Base-by-base conservation (phyloP, 1,140 invertebrate species). In the Drosophila ercepeae region DNA sequence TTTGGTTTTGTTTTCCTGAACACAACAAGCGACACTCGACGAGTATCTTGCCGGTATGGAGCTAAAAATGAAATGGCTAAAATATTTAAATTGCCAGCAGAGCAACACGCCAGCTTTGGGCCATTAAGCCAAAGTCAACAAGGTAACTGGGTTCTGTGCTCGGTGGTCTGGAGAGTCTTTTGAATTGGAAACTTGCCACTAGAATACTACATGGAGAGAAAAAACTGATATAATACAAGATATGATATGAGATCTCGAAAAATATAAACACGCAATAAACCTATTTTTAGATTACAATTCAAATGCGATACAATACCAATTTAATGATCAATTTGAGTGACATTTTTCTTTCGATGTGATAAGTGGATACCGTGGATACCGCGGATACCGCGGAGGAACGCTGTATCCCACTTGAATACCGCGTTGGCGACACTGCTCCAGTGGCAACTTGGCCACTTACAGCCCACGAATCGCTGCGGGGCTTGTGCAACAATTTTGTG, bases 41-140 rank as follows among this genome's bases (percentile, higher is more conserved):
- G 32, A 77, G 49, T 34, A 42, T 53, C 70, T 71, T 53, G 50
- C 65, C 59, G 74, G 67, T 23, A 18, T 36, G 34, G 46, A 27
- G 49, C 25, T 50, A 25, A 75, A 81, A 76, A 82, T 73, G 60
- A 83, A 84, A 84, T 84, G 79, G 64, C 34, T 83, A 63, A 86
- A 86, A 86, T 86, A 86, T 86, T 86, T 88, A 86, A 86, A 86
- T 88, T 74, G 82, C 73, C 69, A 39, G 45, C 63, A 73, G 60
- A 77, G 68, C 57, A 81, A 74, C 82, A 55, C 73, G 68, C 58
- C 23, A 70, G 65, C 74, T 39, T 13, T 65, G 73, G 57, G 55
- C 77, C 82, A 86, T 86, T 81, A 86, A 88, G 69, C 45, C 68
- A 74, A 86, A 55, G 84, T 77, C 72, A 81, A 88, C 76, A 81